Conservation (phyloP, 1,140 invertebrate genomes). For the Drosophila santomea region DNA sequence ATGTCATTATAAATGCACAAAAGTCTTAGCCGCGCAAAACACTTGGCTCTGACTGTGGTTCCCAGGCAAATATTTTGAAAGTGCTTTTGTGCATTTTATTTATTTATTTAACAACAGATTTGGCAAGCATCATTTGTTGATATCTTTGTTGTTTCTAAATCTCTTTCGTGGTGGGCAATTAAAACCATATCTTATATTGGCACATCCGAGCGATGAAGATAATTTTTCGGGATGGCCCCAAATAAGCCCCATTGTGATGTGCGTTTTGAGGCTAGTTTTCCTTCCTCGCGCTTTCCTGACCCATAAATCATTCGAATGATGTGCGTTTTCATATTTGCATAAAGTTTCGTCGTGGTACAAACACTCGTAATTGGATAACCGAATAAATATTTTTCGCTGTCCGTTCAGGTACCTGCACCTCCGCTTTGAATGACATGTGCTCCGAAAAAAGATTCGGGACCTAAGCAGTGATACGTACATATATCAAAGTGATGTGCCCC, state of each 20-base stretch:
- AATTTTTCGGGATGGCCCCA: slow-evolving; percentile 24
- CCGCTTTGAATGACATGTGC: slow-evolving; percentile 13
- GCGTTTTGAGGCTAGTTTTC: slow-evolving; percentile 15
- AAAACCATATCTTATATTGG: slow-evolving; percentile 67
- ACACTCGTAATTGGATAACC: slow-evolving; percentile 31
- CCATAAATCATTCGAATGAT: slow-evolving; percentile 38
- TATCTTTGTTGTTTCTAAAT: slow-evolving; percentile 33
- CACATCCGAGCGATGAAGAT: slow-evolving; percentile 42
- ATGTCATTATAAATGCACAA: slow-evolving; percentile 69
- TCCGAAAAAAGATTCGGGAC: slow-evolving; percentile 27
- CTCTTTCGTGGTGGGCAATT: slow-evolving; percentile 47
- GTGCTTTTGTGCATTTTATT: slow-evolving; percentile 54
- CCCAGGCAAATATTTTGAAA: slow-evolving; percentile 66
- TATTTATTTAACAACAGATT: slow-evolving; percentile 49
- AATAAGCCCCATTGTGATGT: slow-evolving; percentile 36
- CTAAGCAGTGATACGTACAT: not conserved
- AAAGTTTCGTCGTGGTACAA: slow-evolving; percentile 14
- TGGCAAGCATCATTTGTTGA: slow-evolving; percentile 35
- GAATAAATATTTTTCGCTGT: slow-evolving; percentile 22
- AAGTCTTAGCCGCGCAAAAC: slow-evolving; percentile 26
- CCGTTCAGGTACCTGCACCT: slow-evolving; percentile 24
- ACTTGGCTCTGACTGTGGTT: slow-evolving; percentile 43
- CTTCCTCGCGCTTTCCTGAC: slow-evolving; percentile 1
- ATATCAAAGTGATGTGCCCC: slow-evolving; percentile 2
- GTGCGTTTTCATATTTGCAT: slow-evolving; percentile 48